phyloP scores from a whole-genome alignment of 2,797 vertebrate genomes.

The Gephyroberyx darwinii region DNA sequence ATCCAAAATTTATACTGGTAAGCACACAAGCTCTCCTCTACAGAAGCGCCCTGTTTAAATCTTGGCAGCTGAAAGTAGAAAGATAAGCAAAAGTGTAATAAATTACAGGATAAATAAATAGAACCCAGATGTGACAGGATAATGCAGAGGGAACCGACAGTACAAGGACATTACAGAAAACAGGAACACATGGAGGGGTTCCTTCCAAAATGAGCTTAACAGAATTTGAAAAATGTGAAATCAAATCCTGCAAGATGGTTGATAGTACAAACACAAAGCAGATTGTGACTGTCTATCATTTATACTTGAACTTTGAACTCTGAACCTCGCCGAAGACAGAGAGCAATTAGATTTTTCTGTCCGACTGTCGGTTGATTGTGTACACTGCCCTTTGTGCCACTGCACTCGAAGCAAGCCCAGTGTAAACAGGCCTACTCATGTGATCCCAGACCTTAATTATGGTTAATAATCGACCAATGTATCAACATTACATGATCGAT shows the following conservation, averaged over 20 bases:
- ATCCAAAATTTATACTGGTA: not conserved
- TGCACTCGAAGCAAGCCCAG: conserved; percentile 25
- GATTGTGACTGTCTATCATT: not conserved
- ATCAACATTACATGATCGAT: conserved; percentile 55
- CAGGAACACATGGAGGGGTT: not conserved
- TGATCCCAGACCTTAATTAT: conserved; percentile 49
- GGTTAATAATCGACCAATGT: conserved; percentile 67
- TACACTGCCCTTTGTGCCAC: conserved; percentile 38
- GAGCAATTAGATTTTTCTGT: not conserved
- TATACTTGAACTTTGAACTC: conserved; percentile 32
- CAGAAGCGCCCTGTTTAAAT: not conserved
- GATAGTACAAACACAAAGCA: not conserved
- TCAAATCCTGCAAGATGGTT: not conserved
- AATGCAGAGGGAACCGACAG: conserved; percentile 18
- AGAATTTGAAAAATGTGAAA: not conserved
- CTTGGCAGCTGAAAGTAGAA: not conserved
- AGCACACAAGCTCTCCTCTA: not conserved
- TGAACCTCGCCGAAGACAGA: conserved; percentile 4
- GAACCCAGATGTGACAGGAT: conserved; percentile 16
- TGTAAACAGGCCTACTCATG: conserved; percentile 28
- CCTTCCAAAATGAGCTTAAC: not conserved
- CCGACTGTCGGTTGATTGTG: conserved; percentile 19
- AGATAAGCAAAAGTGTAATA: conserved; percentile 34
- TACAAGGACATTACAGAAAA: conserved; percentile 3
- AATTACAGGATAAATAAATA: conserved; percentile 32